Percentiles rank a stretch among this genome's conserved stretches.
Evolutionary conservation across 2,113 vertebrate genomes (phyloP).

Genomic region (Gopherus flavomarginatus): DNA sequence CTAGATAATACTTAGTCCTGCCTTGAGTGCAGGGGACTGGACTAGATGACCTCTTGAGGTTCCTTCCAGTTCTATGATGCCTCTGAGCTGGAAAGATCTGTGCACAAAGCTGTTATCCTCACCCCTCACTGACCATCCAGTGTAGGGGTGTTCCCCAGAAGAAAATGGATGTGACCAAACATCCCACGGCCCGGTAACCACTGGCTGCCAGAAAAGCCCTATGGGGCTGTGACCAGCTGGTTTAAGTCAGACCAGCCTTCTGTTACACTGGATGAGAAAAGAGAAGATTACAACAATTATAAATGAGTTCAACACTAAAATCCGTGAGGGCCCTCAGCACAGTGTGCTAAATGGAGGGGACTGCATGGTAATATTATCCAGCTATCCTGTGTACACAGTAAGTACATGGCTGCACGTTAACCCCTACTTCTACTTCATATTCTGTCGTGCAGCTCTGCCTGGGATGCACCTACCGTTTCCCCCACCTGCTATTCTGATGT

Average conservation of each 20-base stretch:
- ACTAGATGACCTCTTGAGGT: too few species aligned
- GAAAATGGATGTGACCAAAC: neutral
- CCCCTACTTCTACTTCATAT: neutral
- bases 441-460: neutral
- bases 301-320: neutral
- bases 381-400: fast-evolving
- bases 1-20: too few species aligned
- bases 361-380: neutral
- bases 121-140: neutral
- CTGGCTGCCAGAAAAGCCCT: neutral
- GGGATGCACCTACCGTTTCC: neutral
- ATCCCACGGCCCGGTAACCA: neutral
- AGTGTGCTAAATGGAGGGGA: neutral
- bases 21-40: too few species aligned
- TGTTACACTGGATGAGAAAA: neutral
- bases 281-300: neutral
- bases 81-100: too few species aligned
- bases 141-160: fast-evolving
- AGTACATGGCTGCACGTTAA: neutral
- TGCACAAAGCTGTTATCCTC: neutral
- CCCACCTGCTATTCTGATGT: neutral
- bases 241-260: neutral
- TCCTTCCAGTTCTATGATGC: too few species aligned
- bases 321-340: neutral
- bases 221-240: neutral